Evolutionary conservation across 1,140 invertebrate species (phyloP), one percentile per base, ranked within the genome.

Genomic region (Drosophila cardini): DNA sequence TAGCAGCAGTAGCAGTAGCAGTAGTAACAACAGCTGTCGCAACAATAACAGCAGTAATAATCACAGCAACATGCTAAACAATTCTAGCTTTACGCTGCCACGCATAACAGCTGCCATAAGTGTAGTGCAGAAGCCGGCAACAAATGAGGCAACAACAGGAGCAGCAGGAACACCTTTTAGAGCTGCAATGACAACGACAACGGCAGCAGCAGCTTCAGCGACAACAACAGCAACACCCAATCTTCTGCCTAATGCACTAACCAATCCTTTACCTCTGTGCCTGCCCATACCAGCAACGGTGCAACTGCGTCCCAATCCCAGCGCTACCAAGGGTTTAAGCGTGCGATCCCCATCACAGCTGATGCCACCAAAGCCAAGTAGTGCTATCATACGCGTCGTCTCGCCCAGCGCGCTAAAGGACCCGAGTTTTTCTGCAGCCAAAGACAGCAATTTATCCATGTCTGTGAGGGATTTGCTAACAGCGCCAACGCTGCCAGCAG

Each of bases 11-110:
- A 13, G 10, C 7, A 62, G 16, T 21, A 57, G 5, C 21, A 46
- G 1, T n/a, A 26, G n/a, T 4, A 4, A 15, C 42, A 18, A 1
- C 52, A 46, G 46, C 52, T 46, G 30, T 5, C 1, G 2, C 30
- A 58, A 5, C 34, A n/a, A 11, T 2, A 9, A 1, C 36, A 56
- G 2, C 18, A 63, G 3, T 4, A 57, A 0, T 21, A 10, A 0
- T 13, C 38, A 6, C 9, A n/a, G 0, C n/a, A 7, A 26, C 21
- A 26, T 26, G 3, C 5, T 10, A 5, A 1, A 21, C 15, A 4
- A 4, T 26, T 10, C 30, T 13, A 7, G 15, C 15, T 76, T 76
- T 46, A 48, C 53, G 7, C 45, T 80, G 6, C 62, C 78, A 2
- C 71, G 38, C 5, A 63, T 67, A 2, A 8, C 34, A 0, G 60